A percentile compares a stretch with the other conserved stretches of the same genome.
Evolutionary conservation across 2,888 invertebrate genomes (phyloP).

Genomic region (Leptopterna dolabrata): DNA sequence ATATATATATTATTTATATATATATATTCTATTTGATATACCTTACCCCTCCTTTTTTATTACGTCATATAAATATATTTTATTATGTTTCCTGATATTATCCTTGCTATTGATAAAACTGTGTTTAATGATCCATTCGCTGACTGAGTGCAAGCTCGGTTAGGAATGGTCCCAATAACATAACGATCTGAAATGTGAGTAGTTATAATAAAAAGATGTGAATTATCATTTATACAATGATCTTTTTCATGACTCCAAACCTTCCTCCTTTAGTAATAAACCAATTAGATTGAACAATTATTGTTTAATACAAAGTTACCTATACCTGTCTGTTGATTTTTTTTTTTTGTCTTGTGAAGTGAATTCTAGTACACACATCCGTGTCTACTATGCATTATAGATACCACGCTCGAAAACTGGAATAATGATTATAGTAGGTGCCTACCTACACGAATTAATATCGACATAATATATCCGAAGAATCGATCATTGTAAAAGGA

Average conservation of each 20-base stretch:
- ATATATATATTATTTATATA: too few relatives aligned
- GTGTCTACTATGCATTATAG: too few relatives aligned
- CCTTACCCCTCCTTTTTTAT: conserved; percentile 13
- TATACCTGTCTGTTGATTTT: too few relatives aligned
- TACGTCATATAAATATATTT: conserved; percentile 64
- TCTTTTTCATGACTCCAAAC: conserved; percentile 65
- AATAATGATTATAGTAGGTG: too few relatives aligned
- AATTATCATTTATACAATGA: conserved; percentile 65
- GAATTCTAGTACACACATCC: too few relatives aligned
- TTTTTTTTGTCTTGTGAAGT: too few relatives aligned
- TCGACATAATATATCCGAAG: too few relatives aligned
- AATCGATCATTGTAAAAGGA: too few relatives aligned
- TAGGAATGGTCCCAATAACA: conserved; percentile 30
- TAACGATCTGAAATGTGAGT: conserved; percentile 52
- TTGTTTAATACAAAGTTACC: conserved; percentile 65
- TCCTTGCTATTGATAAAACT: conserved; percentile 46
- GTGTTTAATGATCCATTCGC: conserved; percentile 7
- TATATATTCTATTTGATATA: conserved; percentile 63
- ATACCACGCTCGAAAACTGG: too few relatives aligned
- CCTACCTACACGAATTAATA: too few relatives aligned
- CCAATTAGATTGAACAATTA: too few relatives aligned
- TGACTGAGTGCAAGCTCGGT: conserved; percentile 40
- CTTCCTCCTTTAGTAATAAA: background rate
- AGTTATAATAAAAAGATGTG: conserved; percentile 66
- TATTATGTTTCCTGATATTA: background rate